Conservation (phyloP, 2,797 vertebrate genomes). For the Bovichtus diacanthus region DNA sequence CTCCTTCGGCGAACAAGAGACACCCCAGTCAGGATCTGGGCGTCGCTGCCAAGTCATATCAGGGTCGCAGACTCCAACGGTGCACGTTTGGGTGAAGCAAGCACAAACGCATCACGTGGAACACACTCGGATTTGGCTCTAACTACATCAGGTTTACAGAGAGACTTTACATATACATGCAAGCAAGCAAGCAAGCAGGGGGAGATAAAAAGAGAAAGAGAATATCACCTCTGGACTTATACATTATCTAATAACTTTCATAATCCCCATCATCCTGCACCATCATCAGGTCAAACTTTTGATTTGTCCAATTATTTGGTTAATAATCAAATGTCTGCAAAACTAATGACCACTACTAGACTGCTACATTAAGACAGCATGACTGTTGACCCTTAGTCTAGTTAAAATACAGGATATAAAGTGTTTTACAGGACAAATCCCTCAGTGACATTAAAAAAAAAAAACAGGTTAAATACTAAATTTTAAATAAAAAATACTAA, state of each 20-base stretch:
- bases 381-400: neutral
- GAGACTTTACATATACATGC: neutral
- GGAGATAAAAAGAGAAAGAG: constrained; percentile 40
- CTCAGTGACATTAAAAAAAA: neutral
- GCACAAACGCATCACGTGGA: neutral
- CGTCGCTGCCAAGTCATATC: constrained; percentile 69
- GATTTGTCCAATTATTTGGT: neutral
- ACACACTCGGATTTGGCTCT: rapidly evolving
- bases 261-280: neutral
- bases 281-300: neutral
- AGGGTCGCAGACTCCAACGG: constrained; percentile 50
- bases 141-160: neutral
- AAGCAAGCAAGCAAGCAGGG: neutral
- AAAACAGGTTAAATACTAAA: neutral
- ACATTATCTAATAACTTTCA: too few species aligned
- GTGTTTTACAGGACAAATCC: neutral
- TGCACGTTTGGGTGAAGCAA: neutral
- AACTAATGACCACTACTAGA: neutral
- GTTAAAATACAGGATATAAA: neutral
- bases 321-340: neutral
- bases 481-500: too few species aligned
- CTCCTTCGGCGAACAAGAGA: constrained; percentile 74
- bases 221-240: too few species aligned
- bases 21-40: constrained; percentile 69
- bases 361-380: neutral